Evolutionary conservation across 1,140 invertebrate species (phyloP), one percentile per base, ranked within the genome.

Genomic region (Nephila pilipes): DNA sequence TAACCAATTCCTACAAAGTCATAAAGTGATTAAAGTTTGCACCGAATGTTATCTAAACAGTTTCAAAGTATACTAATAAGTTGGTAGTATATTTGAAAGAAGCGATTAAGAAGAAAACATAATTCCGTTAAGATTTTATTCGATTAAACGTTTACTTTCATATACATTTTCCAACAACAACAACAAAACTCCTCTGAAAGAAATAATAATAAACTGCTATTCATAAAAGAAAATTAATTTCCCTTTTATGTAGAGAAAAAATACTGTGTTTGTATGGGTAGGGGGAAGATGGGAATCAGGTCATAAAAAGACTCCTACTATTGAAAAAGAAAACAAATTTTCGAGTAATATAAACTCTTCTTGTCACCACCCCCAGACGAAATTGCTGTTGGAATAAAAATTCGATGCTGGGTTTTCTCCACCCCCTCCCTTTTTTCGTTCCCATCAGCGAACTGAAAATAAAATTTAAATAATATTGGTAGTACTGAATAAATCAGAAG

Each of bases 401-500:
- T 90, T 88, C 87, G 32, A 75, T 32, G 69, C 32, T 18, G 69
- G 29, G 18, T 29, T 29, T 60, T 20, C 25, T 69, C 5, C 32
- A 75, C 20, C 29, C 87, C 22, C 87, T 18, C 55, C 36, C 58
- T 29, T 16, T 12, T 29, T 22, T 38, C 75, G 46, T 58, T n/a
- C 32, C 75, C 79, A 83, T 83, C 58, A 83, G 57, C 36, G 79
- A 65, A 91, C 89, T 79, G 89, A 91, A 91, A 91, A 91, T 83
- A 91, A 91, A 91, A 91, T 91, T 91, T 91, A 91, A 91, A 91
- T 91, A 91, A 91, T 91, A 91, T 91, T 91, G 89, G 89, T 91
- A 83, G 89, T 91, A 83, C 79, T 91, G 89, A 91, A 91, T 91
- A 91, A 91, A 91, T 91, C 80, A 57, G 89, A 38, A 63, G 89